Conservation (phyloP, 1,140 invertebrate genomes). For the Bombus cullumanus region DNA sequence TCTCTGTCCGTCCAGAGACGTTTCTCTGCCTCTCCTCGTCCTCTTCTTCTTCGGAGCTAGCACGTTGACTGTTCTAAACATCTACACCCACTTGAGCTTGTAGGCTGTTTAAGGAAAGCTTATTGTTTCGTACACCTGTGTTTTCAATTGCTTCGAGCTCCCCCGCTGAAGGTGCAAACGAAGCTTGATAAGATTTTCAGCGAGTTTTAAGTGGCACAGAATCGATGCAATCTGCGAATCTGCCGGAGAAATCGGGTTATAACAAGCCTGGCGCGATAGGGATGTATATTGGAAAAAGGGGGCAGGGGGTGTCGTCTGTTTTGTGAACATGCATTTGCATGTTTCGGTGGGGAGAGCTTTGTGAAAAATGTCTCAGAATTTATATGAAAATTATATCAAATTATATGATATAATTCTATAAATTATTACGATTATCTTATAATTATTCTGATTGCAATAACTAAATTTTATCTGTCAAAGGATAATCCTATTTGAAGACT, state of each 20-base stretch:
- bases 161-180: constrained; percentile 35
- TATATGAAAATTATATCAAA: no score
- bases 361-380: background rate
- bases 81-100: background rate
- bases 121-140: constrained; percentile 67
- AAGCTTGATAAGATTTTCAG: constrained; percentile 48
- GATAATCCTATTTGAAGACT: no score
- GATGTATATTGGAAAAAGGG: background rate
- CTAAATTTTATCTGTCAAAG: no score
- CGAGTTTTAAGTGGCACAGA: constrained; percentile 36
- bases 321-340: background rate
- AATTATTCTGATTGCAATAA: no score
- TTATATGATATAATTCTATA: no score
- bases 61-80: constrained; percentile 23
- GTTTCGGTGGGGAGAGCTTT: background rate
- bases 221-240: constrained; percentile 52
- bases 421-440: no score
- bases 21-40: background rate
- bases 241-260: constrained; percentile 41
- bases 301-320: background rate
- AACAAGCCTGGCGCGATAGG: background rate
- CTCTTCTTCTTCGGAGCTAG: no score
- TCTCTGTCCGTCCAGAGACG: no score
- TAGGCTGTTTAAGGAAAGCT: constrained; percentile 43
- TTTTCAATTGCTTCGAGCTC: constrained; percentile 54